These are phyloP conservation scores for Patella pellucida DNA, from an alignment of 2,888 invertebrate genomes.

Conservation along the genomic window DNA sequence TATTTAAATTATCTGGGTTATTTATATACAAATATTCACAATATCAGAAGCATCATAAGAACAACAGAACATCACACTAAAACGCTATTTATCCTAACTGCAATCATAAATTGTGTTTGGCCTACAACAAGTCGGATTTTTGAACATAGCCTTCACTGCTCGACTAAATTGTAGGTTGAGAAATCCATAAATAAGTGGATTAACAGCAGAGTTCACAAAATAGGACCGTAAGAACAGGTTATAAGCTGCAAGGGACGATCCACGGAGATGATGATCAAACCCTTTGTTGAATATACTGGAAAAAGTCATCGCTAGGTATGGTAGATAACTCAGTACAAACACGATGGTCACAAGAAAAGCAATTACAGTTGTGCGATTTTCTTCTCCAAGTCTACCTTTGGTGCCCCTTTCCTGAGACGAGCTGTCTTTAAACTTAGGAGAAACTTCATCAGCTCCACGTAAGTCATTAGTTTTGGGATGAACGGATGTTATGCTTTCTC, in stretches of 20 bases:
- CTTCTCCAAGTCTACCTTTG: neutral
- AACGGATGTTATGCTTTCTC: too few species aligned
- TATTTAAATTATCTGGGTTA: too few species aligned
- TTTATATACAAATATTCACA: too few species aligned
- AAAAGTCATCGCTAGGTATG: slow-evolving; percentile 41
- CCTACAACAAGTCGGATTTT: too few species aligned
- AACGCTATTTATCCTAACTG: too few species aligned
- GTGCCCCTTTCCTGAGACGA: neutral
- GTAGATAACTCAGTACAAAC: slow-evolving; percentile 46
- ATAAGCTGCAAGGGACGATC: slow-evolving; percentile 35
- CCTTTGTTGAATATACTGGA: slow-evolving; percentile 35
- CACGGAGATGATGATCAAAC: slow-evolving; percentile 32
- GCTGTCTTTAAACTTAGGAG: too few species aligned
- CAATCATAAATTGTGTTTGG: too few species aligned
- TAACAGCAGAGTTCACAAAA: slow-evolving; percentile 46
- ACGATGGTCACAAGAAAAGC: slow-evolving; percentile 43
- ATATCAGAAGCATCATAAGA: too few species aligned
- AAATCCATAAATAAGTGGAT: slow-evolving; percentile 50
- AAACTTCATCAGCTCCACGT: too few species aligned
- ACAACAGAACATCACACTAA: too few species aligned
- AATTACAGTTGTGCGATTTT: slow-evolving; percentile 31
- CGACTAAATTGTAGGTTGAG: slow-evolving; percentile 41
- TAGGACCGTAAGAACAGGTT: slow-evolving; percentile 50
- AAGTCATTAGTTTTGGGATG: too few species aligned
- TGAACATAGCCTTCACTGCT: neutral